A percentile compares a stretch with the other conserved stretches of the same genome.
phyloP scores from a whole-genome alignment of 2,888 invertebrate genomes.

The Schrankia costaestrigalis region DNA sequence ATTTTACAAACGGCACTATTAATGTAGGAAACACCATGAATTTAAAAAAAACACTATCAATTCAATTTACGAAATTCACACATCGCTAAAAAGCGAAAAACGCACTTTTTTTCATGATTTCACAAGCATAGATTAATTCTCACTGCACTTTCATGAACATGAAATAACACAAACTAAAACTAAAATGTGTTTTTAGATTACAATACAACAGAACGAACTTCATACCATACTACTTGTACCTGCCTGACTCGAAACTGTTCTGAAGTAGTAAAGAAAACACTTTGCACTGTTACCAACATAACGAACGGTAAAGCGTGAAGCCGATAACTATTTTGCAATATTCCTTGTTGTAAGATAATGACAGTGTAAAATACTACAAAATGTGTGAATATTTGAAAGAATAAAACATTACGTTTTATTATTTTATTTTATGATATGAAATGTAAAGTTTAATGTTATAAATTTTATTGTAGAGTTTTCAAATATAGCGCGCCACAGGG shows the following conservation, averaged over 20 bases:
- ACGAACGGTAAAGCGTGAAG: no score
- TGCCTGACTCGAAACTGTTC: slow-evolving; percentile 4
- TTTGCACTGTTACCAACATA: slow-evolving; percentile 25
- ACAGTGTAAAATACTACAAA: no score
- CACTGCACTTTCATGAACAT: slow-evolving; percentile 70
- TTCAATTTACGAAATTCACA: slow-evolving; percentile 68
- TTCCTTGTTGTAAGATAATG: no score
- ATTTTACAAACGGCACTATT: slow-evolving; percentile 68
- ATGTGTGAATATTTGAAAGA: no score
- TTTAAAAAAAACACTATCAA: slow-evolving; percentile 71
- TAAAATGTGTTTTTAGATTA: slow-evolving; percentile 48
- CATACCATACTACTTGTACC: slow-evolving; percentile 17
- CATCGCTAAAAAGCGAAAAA: slow-evolving; percentile 77
- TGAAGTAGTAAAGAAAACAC: slow-evolving; percentile 25
- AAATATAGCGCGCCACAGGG: no score
- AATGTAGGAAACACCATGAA: slow-evolving; percentile 75
- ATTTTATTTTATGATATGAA: no score
- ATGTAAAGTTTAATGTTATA: no score
- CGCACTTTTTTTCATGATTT: slow-evolving; percentile 67
- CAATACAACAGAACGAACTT: slow-evolving; percentile 32
- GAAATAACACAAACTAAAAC: slow-evolving; percentile 66
- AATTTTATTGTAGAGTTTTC: no score
- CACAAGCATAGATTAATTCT: slow-evolving; percentile 58
- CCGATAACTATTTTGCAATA: no score
- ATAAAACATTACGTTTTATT: no score